These are phyloP conservation scores for Pangasius mekongensis DNA, from an alignment of 2,797 vertebrate species.

Conservation along the genomic window DNA sequence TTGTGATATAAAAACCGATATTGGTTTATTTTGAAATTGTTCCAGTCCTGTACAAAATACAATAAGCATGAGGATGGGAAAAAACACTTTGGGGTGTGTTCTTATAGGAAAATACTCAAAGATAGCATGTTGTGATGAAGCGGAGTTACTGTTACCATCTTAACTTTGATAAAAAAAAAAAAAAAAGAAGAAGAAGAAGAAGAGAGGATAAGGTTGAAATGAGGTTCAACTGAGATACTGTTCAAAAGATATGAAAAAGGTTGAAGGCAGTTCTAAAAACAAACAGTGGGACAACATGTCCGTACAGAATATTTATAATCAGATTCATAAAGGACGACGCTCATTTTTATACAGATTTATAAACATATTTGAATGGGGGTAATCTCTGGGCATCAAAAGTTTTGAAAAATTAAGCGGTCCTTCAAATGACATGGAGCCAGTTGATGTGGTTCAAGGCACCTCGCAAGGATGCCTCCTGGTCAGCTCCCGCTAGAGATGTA, in stretches of 20 bases:
- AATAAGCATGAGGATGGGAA: background rate
- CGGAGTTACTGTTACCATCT: background rate
- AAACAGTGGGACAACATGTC: background rate
- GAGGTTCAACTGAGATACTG: background rate
- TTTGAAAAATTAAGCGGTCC: background rate
- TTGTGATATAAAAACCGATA: background rate
- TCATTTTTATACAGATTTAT: background rate
- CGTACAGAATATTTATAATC: background rate
- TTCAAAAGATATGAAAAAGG: background rate
- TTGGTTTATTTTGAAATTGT: background rate
- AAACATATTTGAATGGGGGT: background rate
- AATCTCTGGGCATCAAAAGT: background rate
- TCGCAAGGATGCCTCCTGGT: background rate
- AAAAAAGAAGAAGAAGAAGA: background rate
- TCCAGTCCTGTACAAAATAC: background rate
- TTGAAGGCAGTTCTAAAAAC: background rate
- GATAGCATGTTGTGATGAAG: background rate
- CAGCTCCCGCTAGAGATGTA: background rate
- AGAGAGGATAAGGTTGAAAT: background rate
- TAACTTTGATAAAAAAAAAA: background rate
- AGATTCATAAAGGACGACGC: background rate
- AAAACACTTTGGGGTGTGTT: background rate
- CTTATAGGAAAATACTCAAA: background rate
- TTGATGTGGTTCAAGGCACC: background rate
- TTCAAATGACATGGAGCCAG: background rate